Evolutionary conservation across 2,888 invertebrate genomes (phyloP).

Genomic region (Polymixis flavicincta): DNA sequence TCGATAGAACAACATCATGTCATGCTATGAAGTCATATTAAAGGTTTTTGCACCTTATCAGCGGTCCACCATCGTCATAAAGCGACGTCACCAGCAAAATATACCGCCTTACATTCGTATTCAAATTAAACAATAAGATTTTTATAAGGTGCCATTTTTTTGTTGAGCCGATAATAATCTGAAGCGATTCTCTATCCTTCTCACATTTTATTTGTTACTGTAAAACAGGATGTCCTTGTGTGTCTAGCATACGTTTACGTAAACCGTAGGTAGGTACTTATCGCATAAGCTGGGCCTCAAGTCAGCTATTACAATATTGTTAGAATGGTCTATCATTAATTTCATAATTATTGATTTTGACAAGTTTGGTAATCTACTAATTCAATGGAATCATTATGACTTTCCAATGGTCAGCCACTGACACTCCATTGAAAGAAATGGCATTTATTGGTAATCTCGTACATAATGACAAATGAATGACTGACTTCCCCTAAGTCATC

Average conservation of each 20-base stretch:
- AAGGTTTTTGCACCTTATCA: constrained; percentile 39
- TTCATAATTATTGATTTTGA: no score
- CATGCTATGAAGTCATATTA: constrained; percentile 23
- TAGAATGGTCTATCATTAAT: no score
- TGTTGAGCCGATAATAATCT: background rate
- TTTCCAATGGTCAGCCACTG: no score
- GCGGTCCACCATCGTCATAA: constrained; percentile 3
- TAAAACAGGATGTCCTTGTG: constrained; percentile 6
- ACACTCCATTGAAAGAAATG: no score
- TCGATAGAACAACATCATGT: constrained; percentile 12
- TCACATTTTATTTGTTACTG: constrained; percentile 10
- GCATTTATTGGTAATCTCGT: no score
- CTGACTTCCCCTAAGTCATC: no score
- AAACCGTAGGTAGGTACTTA: background rate
- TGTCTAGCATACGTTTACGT: background rate
- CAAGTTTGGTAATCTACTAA: no score
- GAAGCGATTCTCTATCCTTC: background rate
- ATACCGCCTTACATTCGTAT: background rate
- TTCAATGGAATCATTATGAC: no score
- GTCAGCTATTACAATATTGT: no score
- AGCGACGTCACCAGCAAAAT: constrained; percentile 27
- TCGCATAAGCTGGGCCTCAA: no score
- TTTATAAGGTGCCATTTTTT: constrained; percentile 10
- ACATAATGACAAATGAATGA: no score
- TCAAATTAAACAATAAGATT: constrained; percentile 13